phyloP scores from a whole-genome alignment of 2,797 vertebrate genomes.

The Vultur gryphus region DNA sequence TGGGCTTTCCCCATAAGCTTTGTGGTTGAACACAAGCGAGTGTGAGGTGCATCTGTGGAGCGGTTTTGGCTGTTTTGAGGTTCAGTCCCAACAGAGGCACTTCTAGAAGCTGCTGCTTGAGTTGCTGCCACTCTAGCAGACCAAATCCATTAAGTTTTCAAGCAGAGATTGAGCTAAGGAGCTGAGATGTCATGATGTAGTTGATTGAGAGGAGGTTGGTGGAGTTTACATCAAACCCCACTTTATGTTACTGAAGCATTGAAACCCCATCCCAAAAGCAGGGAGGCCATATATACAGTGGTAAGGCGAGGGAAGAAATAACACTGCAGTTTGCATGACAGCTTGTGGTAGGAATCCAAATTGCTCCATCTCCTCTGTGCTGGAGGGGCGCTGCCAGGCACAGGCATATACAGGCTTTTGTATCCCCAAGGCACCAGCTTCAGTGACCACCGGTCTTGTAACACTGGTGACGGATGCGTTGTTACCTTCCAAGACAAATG shows the following conservation, averaged over 20 bases:
- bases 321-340: neutral
- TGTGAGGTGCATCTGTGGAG: neutral
- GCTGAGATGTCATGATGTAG: neutral
- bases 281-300: neutral
- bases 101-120: neutral
- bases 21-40: neutral
- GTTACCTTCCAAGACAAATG: neutral
- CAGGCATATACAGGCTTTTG: neutral
- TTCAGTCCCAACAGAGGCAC: neutral
- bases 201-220: neutral
- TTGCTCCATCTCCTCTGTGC: neutral
- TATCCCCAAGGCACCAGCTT: neutral
- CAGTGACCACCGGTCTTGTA: neutral
- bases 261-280: neutral
- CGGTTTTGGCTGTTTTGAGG: neutral
- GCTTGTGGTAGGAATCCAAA: neutral
- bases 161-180: neutral
- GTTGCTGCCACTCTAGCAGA: neutral
- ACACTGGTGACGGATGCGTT: rapidly evolving
- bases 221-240: neutral
- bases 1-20: neutral
- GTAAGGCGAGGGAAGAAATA: neutral
- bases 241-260: neutral
- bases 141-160: neutral
- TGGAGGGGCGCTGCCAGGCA: neutral